A percentile compares a stretch with the other conserved stretches of the same genome.
Evolutionary conservation across 2,797 vertebrate genomes (phyloP).

Genomic region (Buceros bicornis): DNA sequence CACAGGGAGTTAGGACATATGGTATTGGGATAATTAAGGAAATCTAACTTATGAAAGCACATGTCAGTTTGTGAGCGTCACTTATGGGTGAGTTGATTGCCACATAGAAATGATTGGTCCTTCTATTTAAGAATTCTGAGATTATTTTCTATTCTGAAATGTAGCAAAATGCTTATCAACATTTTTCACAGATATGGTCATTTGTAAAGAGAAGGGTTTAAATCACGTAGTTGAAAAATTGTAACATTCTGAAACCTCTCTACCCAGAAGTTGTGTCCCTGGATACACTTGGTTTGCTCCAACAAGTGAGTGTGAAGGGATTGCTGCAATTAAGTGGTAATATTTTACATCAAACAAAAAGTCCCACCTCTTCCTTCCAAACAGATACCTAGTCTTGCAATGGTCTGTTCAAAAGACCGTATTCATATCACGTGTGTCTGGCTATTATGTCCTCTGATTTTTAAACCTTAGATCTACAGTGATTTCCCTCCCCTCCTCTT

Average conservation of each 20-base stretch:
- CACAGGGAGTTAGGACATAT: background rate
- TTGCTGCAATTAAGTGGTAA: background rate
- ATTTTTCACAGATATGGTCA: background rate
- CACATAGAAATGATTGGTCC: background rate
- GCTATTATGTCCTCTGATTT: conserved; percentile 28
- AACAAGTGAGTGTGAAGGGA: background rate
- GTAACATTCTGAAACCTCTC: background rate
- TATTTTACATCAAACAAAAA: background rate
- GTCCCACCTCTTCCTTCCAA: background rate
- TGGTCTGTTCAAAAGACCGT: background rate
- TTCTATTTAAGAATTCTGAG: background rate
- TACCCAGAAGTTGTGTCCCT: background rate
- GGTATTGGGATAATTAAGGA: conserved; percentile 36
- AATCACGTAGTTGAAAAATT: background rate
- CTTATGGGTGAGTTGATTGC: background rate
- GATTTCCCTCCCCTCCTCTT: background rate
- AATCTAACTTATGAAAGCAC: background rate
- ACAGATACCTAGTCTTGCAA: background rate
- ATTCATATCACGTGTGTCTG: background rate
- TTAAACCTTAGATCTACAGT: conserved; percentile 20
- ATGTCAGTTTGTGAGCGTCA: background rate
- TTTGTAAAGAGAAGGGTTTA: background rate
- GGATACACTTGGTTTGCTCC: background rate
- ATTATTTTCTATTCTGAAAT: background rate
- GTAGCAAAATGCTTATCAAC: background rate